Base-by-base conservation (phyloP, 2,797 vertebrate genomes). In the Acipenser transmontanus region DNA sequence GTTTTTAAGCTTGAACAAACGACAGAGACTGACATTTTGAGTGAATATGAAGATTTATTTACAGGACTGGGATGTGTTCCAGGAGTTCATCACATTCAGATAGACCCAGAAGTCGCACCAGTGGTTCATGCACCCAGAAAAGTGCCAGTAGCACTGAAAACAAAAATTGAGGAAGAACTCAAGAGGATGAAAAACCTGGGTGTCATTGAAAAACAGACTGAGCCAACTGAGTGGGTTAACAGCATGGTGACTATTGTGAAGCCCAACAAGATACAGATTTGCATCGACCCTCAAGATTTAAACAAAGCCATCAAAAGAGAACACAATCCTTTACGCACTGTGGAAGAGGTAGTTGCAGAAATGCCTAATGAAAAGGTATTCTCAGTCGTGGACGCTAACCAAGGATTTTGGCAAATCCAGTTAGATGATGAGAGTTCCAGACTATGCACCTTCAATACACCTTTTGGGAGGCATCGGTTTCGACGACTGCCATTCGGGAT, bases 331-430 rank as follows among this genome's bases (percentile, higher is more conserved):
- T 2, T 59, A 14, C 11, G 2, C 11, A 59, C 57, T 11, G n/a
- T 59, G n/a, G 57, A 59, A 59, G 50, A 66, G n/a, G 49, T 66
- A 7, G 10, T 66, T 11, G 9, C 57, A 12, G n/a, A 59, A 11
- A 64, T 64, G 63, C 17, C 11, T 9, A 64, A 64, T 64, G 20
- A 50, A 64, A 64, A 64, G 49, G 49, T 20, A 17, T 64, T 64
- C 14, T 64, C 63, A 51, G 63, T 64, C 6, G 49, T 64, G 6
- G 50, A 64, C 17, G 50, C 50, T 9, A 64, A 54, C 50, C 63
- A 64, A 34, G 63, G 63, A 47, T 64, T 64, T 17, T 64, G 63
- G 50, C 50, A 64, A 34, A 47, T 64, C n/a, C 50, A 52, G 6
- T 17, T 52, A 52, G 50, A 64, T 11, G 17, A 64, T 11, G 63